These are phyloP conservation scores for Alectura lathami DNA, from an alignment of 2,113 vertebrate genomes.

Conservation along the genomic window DNA sequence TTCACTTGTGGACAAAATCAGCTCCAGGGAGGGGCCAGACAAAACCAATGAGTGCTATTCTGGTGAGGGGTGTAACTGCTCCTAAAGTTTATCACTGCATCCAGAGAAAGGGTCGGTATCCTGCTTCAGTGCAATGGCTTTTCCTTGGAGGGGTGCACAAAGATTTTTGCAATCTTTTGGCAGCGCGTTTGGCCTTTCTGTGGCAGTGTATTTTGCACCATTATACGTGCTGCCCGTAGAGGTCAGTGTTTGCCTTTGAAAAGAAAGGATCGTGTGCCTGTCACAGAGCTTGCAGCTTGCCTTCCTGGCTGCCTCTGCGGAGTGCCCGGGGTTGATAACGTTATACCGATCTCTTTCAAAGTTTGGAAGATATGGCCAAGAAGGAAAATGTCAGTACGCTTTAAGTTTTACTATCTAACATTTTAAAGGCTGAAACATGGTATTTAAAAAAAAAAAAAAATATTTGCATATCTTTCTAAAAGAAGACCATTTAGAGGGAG, in stretches of 20 bases:
- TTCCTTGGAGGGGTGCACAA: background rate
- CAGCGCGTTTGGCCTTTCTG: fast-evolving
- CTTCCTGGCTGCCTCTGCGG: background rate
- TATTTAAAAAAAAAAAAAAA: background rate
- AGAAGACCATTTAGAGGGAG: background rate
- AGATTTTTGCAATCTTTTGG: background rate
- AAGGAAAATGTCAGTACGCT: background rate
- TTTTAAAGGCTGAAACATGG: background rate
- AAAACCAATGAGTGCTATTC: fast-evolving
- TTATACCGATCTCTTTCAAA: background rate
- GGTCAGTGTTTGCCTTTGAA: constrained; percentile 43
- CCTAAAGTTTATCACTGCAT: fast-evolving
- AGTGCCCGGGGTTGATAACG: fast-evolving
- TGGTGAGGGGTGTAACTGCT: background rate
- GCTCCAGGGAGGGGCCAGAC: fast-evolving
- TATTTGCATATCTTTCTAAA: background rate
- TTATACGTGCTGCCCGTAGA: background rate
- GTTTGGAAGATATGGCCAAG: background rate
- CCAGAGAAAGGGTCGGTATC: background rate
- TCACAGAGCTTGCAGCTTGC: fast-evolving
- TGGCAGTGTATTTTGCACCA: background rate
- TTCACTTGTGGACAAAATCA: background rate
- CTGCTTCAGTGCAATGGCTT: background rate
- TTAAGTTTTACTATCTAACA: background rate
- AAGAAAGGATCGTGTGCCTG: fast-evolving